Evolutionary conservation across 2,113 vertebrate genomes (phyloP).

Genomic region (Salvator merianae): DNA sequence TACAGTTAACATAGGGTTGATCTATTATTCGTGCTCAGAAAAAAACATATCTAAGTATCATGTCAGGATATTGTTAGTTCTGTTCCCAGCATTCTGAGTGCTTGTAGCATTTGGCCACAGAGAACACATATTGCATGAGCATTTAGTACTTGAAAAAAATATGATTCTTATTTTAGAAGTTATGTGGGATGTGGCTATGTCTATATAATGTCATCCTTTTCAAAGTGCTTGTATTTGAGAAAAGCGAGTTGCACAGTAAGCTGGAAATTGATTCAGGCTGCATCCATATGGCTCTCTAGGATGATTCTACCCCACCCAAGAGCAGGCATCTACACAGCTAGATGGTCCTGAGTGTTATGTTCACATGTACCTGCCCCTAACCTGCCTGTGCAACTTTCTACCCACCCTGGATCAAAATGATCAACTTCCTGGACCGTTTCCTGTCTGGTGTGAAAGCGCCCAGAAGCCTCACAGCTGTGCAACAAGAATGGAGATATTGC

Average conservation of each 20-base stretch:
- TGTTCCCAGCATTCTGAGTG: neutral
- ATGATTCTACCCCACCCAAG: too few species aligned
- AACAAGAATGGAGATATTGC: too few species aligned
- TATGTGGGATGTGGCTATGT: neutral
- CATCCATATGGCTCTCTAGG: too few species aligned
- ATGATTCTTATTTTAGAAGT: constrained; percentile 3
- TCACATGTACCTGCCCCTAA: too few species aligned
- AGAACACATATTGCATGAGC: neutral
- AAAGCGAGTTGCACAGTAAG: neutral
- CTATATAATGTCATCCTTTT: neutral
- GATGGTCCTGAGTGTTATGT: too few species aligned
- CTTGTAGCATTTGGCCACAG: neutral
- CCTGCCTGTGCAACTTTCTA: too few species aligned
- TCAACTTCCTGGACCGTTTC: too few species aligned
- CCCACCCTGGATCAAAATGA: too few species aligned
- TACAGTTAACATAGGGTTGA: constrained; percentile 66
- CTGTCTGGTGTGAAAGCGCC: too few species aligned
- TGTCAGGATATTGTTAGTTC: neutral
- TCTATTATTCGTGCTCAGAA: constrained; percentile 23
- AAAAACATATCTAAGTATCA: neutral
- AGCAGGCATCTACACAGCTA: too few species aligned
- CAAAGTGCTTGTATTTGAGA: neutral
- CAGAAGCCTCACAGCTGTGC: too few species aligned
- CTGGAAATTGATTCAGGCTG: neutral
- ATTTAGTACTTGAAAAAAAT: neutral